These are phyloP conservation scores for Ornithoptera alexandrae DNA, from an alignment of 2,888 invertebrate species.

Conservation along the genomic window DNA sequence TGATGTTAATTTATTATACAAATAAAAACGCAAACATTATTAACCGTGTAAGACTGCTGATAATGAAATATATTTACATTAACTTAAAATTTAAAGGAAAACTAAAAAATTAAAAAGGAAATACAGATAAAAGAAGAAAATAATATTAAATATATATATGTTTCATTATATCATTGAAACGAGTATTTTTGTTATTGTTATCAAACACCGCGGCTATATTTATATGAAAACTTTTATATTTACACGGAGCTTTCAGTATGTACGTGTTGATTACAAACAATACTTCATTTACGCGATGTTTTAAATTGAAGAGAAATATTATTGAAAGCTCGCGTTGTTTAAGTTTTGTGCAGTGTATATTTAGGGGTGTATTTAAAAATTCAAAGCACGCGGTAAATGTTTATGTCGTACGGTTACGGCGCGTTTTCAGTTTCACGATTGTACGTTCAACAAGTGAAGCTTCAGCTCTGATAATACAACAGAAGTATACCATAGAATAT, in stretches of 20 bases:
- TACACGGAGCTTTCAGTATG: constrained; percentile 7
- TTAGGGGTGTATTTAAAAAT: constrained; percentile 9
- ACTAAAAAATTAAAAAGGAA: no score
- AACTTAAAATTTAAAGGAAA: no score
- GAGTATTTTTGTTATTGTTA: constrained; percentile 1
- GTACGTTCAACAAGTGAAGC: constrained; percentile 25
- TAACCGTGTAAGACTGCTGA: no score
- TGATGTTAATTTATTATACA: no score
- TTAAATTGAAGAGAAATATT: constrained; percentile 23
- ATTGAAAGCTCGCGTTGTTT: constrained; percentile 24
- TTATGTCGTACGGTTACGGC: constrained; percentile 8
- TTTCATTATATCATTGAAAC: neutral
- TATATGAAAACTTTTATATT: constrained; percentile 14
- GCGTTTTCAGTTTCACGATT: neutral
- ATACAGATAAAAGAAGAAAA: no score
- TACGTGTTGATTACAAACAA: constrained; percentile 17
- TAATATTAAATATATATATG: neutral
- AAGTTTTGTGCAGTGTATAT: constrained; percentile 5
- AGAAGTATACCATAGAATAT: neutral
- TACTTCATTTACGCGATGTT: constrained; percentile 19
- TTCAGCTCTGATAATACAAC: neutral
- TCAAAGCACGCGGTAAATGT: constrained; percentile 1
- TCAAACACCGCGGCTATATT: neutral
- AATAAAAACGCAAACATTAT: no score
- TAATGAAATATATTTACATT: no score